A percentile compares a stretch with the other conserved stretches of the same genome.
These are phyloP conservation scores for Blennius ocellaris DNA, from an alignment of 2,113 vertebrate species.

Conservation along the genomic window DNA sequence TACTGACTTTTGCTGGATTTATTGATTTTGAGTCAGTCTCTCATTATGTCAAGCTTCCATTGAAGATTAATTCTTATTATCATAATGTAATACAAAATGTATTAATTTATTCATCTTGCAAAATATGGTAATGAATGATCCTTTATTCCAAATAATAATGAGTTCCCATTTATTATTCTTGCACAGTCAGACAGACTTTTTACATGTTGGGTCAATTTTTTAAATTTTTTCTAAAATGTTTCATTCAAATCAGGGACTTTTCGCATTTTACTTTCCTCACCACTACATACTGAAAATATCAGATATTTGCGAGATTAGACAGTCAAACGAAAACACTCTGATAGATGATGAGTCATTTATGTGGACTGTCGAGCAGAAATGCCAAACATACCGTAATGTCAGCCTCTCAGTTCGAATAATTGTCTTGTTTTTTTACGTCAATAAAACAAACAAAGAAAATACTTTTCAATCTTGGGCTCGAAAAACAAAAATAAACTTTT, in stretches of 20 bases:
- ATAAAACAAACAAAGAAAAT: no score
- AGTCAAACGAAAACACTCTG: neutral
- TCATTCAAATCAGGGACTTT: no score
- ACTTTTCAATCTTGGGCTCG: no score
- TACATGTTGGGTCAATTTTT: no score
- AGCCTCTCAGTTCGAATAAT: neutral
- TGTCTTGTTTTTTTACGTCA: neutral
- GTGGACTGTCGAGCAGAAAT: neutral
- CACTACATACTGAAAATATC: neutral
- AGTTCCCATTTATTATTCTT: constrained; percentile 12
- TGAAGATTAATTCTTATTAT: constrained; percentile 49
- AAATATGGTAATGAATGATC: constrained; percentile 49
- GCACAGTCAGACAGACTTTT: neutral
- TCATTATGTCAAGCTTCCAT: constrained; percentile 51
- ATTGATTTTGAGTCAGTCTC: constrained; percentile 56
- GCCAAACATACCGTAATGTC: neutral
- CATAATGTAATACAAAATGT: constrained; percentile 48
- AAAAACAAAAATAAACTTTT: no score
- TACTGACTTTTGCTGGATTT: constrained; percentile 40
- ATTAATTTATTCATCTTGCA: constrained; percentile 31
- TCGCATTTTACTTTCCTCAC: neutral
- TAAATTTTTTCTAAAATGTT: no score
- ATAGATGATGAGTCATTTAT: constrained; percentile 2
- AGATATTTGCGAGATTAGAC: neutral
- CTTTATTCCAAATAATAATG: constrained; percentile 46